phyloP scores from a whole-genome alignment of 2,113 vertebrate genomes.

The Rutilus rutilus region DNA sequence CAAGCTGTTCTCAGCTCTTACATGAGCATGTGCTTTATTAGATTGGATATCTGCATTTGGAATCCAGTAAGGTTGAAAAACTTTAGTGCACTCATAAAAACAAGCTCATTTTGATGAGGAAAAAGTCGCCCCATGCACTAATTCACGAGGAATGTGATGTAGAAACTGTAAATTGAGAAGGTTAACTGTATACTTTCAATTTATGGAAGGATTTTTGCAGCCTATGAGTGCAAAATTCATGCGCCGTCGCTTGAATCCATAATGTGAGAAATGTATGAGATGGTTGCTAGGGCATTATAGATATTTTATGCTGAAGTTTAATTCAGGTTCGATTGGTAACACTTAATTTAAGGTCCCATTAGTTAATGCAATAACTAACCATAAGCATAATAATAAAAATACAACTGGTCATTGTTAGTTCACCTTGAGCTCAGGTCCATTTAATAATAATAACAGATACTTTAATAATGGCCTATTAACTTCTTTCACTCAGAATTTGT shows the following conservation, averaged over 20 bases:
- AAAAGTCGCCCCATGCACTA: not conserved
- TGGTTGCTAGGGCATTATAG: not conserved
- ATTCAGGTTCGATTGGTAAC: not conserved
- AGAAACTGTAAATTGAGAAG: constrained; percentile 3
- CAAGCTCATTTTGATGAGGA: constrained; percentile 30
- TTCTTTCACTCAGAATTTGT: too few relatives aligned
- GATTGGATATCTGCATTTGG: not conserved
- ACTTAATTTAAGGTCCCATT: not conserved
- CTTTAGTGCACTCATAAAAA: constrained; percentile 36
- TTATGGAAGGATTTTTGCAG: constrained; percentile 8
- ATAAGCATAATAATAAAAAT: too few relatives aligned
- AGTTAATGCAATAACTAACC: not conserved
- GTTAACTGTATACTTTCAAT: not conserved
- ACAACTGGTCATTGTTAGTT: too few relatives aligned
- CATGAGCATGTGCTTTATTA: not conserved
- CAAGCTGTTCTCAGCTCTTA: constrained; percentile 6
- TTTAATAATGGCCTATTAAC: too few relatives aligned
- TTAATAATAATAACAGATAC: too few relatives aligned
- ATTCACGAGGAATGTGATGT: constrained; percentile 3
- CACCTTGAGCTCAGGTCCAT: too few relatives aligned
- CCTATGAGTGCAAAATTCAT: too few relatives aligned
- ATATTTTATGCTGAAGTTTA: not conserved
- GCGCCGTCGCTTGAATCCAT: not conserved
- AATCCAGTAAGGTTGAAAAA: not conserved
- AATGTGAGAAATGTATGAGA: not conserved